Evolutionary conservation across 2,888 invertebrate genomes (phyloP), one percentile per base, ranked within the genome.

Genomic region (Limnephilus lunatus): DNA sequence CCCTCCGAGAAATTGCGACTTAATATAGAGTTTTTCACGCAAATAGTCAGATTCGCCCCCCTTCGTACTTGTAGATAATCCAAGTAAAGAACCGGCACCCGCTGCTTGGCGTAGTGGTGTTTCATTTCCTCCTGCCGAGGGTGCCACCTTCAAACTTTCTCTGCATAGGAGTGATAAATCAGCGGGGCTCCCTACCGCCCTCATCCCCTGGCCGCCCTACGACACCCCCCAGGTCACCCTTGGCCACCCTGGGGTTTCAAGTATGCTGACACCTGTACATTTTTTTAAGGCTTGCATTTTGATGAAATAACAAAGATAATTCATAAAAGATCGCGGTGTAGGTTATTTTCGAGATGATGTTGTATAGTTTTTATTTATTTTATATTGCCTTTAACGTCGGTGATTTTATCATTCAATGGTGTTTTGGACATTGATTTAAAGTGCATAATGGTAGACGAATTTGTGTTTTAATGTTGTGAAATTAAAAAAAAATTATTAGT

Each of bases 111-210:
- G 83, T 35, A 15, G 39, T 88, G 88, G 91, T 83, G 90, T 91
- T 91, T 92, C 92, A 92, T 92, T 92, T 92, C 92, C 92, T 92
- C 81, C 91, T 81, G 89, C 81, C 83, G 89, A 91, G 91, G 89
- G 90, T 86, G 85, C 92, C 92, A 92, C 91, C 92, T 91, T 86
- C 80, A 91, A 90, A 92, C 88, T 91, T 92, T 85, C 90, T 90
- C 89, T 90, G 91, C 81, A 30, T 88, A 68, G 48, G 90, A 91
- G 92, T 92, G 92, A 92, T 92, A 92, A 92, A 92, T 92, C 92
- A 92, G 91, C 81, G 91, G 85, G 89, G 14, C 91, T 85, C 91
- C 68, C 9, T 80, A 5, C 90, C 32, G 39, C 44, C 83, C 48
- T 86, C 85, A 35, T 68, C 90, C 39, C 83, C 25, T 2, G n/a